Conservation (phyloP, 2,888 invertebrate genomes). For the Drosophila nr. medialis region DNA sequence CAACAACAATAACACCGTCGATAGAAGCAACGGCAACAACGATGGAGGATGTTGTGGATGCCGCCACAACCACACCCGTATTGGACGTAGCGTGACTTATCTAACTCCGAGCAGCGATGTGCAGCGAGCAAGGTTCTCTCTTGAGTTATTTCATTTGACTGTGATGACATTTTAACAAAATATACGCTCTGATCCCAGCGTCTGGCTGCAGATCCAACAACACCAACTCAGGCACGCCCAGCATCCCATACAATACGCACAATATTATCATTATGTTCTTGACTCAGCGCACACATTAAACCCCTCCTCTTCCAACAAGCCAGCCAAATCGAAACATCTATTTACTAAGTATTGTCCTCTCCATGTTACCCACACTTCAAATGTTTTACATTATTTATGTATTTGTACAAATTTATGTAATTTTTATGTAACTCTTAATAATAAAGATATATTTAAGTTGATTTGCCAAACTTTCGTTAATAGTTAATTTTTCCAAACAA, state of each 20-base stretch:
- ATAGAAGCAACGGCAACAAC: constrained; percentile 14
- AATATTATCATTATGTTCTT: constrained; percentile 8
- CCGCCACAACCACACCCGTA: constrained; percentile 17
- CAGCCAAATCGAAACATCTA: constrained; percentile 18
- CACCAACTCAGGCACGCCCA: constrained; percentile 69
- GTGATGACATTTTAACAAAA: constrained; percentile 80
- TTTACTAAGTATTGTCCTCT: constrained; percentile 11
- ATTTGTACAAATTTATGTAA: constrained; percentile 70
- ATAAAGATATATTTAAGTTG: constrained; percentile 58
- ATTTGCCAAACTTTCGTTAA: background rate
- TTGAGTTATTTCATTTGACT: constrained; percentile 76
- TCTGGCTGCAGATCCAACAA: constrained; percentile 29
- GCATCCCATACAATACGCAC: constrained; percentile 38
- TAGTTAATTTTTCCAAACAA: background rate
- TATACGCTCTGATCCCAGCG: constrained; percentile 21
- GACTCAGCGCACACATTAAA: constrained; percentile 3
- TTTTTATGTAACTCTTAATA: constrained; percentile 59
- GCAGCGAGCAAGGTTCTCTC: constrained; percentile 32
- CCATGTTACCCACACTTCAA: constrained; percentile 46
- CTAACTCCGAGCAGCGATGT: constrained; percentile 13
- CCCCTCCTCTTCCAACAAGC: constrained; percentile 12
- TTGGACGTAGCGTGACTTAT: constrained; percentile 58
- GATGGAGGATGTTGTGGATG: constrained; percentile 11
- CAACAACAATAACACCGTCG: constrained; percentile 3
- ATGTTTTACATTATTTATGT: constrained; percentile 70